phyloP scores from a whole-genome alignment of 2,888 invertebrate species.

The Plebejus anna region DNA sequence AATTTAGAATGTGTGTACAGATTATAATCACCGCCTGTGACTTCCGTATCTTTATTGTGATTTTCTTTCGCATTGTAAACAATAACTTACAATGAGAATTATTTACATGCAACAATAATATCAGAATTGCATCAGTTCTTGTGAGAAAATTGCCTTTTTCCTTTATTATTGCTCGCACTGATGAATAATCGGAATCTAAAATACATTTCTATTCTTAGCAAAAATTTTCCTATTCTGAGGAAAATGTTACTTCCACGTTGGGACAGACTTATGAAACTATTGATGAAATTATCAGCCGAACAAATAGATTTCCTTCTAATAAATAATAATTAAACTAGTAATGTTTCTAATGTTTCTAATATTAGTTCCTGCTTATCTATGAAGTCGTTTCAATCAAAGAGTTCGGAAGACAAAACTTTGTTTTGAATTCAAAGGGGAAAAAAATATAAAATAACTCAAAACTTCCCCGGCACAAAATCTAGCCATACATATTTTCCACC shows the following conservation, averaged over 20 bases:
- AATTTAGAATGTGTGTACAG: conserved; percentile 21
- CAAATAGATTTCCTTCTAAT: not conserved
- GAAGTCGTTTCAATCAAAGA: no score
- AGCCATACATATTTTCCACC: no score
- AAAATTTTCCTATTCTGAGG: not conserved
- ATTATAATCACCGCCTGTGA: conserved; percentile 11
- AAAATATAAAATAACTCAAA: no score
- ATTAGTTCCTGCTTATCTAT: no score
- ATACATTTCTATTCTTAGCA: not conserved
- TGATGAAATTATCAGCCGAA: not conserved
- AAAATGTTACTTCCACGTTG: not conserved
- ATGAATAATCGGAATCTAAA: conserved; percentile 27
- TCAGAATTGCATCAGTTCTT: conserved; percentile 39
- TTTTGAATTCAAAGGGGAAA: no score
- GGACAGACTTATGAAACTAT: not conserved
- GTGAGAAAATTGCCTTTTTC: conserved; percentile 41
- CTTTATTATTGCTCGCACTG: conserved; percentile 34
- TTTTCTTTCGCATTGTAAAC: conserved; percentile 24
- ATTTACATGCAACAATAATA: conserved; percentile 39
- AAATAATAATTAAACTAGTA: not conserved
- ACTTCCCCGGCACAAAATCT: no score
- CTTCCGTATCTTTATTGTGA: conserved; percentile 32
- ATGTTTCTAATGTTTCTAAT: no score
- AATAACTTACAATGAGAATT: conserved; percentile 33
- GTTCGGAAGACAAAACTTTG: no score